phyloP scores from a whole-genome alignment of 2,797 vertebrate species.

The Merluccius polli region DNA sequence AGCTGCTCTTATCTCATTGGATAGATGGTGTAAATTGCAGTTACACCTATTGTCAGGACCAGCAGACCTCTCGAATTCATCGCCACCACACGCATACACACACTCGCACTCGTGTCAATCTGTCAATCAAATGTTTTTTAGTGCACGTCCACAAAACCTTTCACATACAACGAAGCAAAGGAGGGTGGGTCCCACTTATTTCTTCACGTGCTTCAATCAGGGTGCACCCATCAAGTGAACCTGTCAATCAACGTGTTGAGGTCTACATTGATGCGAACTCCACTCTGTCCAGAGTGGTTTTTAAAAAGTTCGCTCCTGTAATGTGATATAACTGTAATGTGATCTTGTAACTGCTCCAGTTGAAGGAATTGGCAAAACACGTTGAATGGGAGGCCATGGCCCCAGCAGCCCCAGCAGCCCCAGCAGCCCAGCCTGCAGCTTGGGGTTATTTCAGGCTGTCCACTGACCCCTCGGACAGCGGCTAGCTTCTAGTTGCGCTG shows the following conservation, averaged over 20 bases:
- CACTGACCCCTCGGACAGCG: background rate
- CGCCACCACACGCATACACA: too few relatives aligned
- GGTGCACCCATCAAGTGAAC: background rate
- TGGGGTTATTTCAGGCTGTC: background rate
- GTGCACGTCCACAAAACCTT: background rate
- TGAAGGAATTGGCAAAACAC: background rate
- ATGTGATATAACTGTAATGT: background rate
- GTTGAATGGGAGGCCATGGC: background rate
- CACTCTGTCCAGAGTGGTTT: background rate
- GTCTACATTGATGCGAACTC: background rate
- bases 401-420: too few relatives aligned
- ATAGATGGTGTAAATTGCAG: too few relatives aligned
- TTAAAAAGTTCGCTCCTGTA: background rate
- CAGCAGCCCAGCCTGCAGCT: background rate
- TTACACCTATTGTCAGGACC: background rate
- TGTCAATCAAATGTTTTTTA: too few relatives aligned
- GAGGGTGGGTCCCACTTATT: background rate
- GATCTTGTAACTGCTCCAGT: background rate
- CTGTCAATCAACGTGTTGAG: background rate
- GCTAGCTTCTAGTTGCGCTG: background rate
- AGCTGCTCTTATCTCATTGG: background rate
- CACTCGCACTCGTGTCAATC: background rate
- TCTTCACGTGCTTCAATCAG: background rate
- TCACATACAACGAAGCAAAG: background rate
- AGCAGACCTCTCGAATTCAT: background rate